Base-by-base conservation (phyloP, 2,888 invertebrate genomes). In the Trichogramma dendrolimi region DNA sequence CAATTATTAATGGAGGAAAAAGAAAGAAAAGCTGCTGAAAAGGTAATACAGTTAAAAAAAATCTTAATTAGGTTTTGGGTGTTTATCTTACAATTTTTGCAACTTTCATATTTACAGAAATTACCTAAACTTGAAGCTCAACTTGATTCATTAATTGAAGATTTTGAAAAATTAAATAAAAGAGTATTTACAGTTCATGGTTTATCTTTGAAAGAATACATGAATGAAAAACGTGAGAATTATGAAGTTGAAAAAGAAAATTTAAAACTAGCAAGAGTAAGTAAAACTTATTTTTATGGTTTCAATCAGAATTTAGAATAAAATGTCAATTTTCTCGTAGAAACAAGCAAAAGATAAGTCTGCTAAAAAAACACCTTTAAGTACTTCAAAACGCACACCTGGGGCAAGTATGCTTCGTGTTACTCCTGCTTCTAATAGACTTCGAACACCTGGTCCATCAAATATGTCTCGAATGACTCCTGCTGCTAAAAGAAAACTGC, bases 1-100 rank as follows among this genome's bases (percentile, higher is more conserved):
- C 89, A 91, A 68, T 80, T 96, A 5, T 80, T 96, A 1, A 85
- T 86, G 57, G 95, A 95, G 75, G 95, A 96, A 77, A 92, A 89
- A 70, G 91, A 92, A 71, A 81, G 94, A n/a, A 94, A 92, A 75
- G 82, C 84, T 6, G 84, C 93, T 7, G 83, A 85, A 44, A 88
- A 82, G 69, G 68, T 68, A 58, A 60, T 27, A 55, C 41, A 11
- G 52, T 52, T 50, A 11, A 5, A 11, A 43, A 38, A 4, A 38
- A 10, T 8, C 6, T 38, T 5, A 8, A 47, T 54, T 54, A 4
- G 43, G 38, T 39, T 43, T 38, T 27, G 27, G 14, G 11, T 44
- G 5, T 43, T 50, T 38, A 46, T 11, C 39, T 58, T 14, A 10
- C 10, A 0, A 50, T 50, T 50, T n/a, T n/a, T 50, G 8, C 10